Percentiles rank a stretch among this genome's conserved stretches.
These are phyloP conservation scores for Mus minutoides DNA, from an alignment of 2,797 vertebrate genomes.

Conservation along the genomic window DNA sequence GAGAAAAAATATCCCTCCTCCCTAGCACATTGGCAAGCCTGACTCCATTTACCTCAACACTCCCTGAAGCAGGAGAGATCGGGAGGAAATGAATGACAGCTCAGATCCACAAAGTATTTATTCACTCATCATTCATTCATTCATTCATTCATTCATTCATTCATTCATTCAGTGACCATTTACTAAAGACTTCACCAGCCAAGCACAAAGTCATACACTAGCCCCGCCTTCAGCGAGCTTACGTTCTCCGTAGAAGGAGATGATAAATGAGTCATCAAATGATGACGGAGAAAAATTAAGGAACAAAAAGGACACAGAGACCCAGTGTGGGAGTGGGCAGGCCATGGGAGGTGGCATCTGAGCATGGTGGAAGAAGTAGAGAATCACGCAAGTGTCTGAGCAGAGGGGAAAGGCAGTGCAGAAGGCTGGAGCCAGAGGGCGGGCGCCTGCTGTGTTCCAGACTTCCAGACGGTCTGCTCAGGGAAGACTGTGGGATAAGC, in stretches of 20 bases:
- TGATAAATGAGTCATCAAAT: not conserved
- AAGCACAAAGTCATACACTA: not conserved
- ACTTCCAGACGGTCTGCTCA: too few species aligned
- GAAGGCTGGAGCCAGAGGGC: not conserved
- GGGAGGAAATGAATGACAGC: not conserved
- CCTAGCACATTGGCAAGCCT: not conserved
- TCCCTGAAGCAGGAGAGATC: not conserved
- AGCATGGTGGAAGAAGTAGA: not conserved
- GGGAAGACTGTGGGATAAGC: not conserved
- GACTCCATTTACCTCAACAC: not conserved
- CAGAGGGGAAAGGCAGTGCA: not conserved
- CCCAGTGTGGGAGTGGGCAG: not conserved
- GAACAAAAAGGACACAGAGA: not conserved
- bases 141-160: not conserved
- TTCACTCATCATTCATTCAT: not conserved
- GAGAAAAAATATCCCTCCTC: not conserved
- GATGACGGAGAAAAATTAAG: constrained; percentile 7
- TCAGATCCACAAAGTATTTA: not conserved
- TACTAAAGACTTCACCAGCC: not conserved
- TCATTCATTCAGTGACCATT: not conserved
- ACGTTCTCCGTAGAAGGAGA: not conserved
- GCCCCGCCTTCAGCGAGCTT: not conserved
- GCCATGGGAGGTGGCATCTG: not conserved
- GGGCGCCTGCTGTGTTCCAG: not conserved
- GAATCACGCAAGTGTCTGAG: not conserved